These are phyloP conservation scores for Lycia hirtaria DNA, from an alignment of 2,888 invertebrate genomes.

Conservation along the genomic window DNA sequence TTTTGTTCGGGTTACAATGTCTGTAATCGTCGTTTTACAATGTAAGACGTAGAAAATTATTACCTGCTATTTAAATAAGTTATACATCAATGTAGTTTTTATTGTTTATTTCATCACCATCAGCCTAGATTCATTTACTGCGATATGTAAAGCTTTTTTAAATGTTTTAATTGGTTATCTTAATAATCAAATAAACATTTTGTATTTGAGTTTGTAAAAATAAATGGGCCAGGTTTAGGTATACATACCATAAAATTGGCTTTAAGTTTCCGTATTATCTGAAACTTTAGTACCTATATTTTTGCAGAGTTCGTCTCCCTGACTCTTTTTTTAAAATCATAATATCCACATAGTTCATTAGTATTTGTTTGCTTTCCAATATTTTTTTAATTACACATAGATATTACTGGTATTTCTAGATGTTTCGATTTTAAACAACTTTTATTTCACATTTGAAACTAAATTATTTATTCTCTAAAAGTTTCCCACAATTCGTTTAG, in stretches of 20 bases:
- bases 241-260: too few relatives aligned
- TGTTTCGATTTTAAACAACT: too few relatives aligned
- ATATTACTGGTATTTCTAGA: too few relatives aligned
- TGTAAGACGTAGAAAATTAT: slow-evolving; percentile 51
- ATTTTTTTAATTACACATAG: too few relatives aligned
- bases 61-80: slow-evolving; percentile 25
- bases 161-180: background rate
- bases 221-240: too few relatives aligned
- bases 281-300: too few relatives aligned
- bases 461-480: background rate
- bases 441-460: background rate
- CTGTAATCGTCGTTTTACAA: slow-evolving; percentile 67
- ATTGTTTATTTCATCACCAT: background rate
- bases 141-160: background rate
- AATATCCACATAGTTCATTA: too few relatives aligned
- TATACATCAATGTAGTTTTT: slow-evolving; percentile 2
- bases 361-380: too few relatives aligned
- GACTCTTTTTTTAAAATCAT: too few relatives aligned
- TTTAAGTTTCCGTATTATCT: too few relatives aligned
- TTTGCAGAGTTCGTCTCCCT: too few relatives aligned
- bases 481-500: slow-evolving; percentile 23
- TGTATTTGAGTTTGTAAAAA: too few relatives aligned
- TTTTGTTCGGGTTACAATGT: slow-evolving; percentile 73
- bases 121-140: background rate
- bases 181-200: background rate